Base-by-base conservation (phyloP, 1,140 invertebrate species). In the Diachasma alloeum region DNA sequence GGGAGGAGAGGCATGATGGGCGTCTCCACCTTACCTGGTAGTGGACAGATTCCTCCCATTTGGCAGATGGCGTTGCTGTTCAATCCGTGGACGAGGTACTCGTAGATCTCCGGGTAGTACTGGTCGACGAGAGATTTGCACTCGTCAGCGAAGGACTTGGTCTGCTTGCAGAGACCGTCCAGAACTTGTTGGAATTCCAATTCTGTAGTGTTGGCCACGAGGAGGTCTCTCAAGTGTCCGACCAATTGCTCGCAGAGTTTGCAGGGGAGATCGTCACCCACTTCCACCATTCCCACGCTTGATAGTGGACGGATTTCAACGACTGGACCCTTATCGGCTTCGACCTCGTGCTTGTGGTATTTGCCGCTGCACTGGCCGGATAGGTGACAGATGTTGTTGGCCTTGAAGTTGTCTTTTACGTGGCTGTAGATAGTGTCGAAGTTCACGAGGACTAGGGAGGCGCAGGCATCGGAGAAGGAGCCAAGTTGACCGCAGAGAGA, bases 151-250 rank as follows among this genome's bases (percentile, higher is more conserved):
- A 91, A 96, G 36, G 91, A 91, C 77, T 92, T 92, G 0, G 93
- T 94, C 88, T 96, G 94, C 79, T 94, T 94, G 87, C 96, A 97
- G 22, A 97, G 84, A 74, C 95, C 95, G 82, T 93, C 86, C 13
- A 97, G 86, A 1, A 97, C 93, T 83, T 92, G 88, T 84, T 94
- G 91, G 86, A 97, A 97, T 90, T 97, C 95, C 0, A 87, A 77
- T 86, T 95, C 93, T 0, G 96, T 96, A 0, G 96, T 96, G 83
- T 97, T 97, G n/a, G 96, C 93, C 36, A 95, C 91, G 0, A 97
- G 85, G 22, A 96, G 90, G 86, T 97, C 94, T 76, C 92, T 92
- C 75, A 97, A 87, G 89, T 97, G 95, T 42, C 89, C 88, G 0
- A 97, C 94, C 24, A 97, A 84, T 86, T 96, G 94, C 83, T 95